Percentiles rank a stretch among this genome's conserved stretches.
These are phyloP conservation scores for Chorisops tibialis DNA, from an alignment of 2,888 invertebrate species.

Conservation along the genomic window DNA sequence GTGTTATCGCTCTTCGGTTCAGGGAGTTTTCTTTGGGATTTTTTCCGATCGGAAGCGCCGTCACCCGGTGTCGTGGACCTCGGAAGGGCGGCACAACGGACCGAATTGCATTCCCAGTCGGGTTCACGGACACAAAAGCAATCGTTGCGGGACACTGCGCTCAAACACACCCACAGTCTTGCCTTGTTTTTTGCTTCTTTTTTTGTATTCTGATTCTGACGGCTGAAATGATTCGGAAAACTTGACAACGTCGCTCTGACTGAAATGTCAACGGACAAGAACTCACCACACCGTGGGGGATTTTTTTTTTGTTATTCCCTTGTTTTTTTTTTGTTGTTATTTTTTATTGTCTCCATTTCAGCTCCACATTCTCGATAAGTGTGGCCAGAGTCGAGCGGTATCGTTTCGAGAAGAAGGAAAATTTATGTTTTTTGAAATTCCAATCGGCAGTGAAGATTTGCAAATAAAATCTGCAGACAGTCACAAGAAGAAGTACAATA, in stretches of 20 bases:
- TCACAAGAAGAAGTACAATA: too few species aligned
- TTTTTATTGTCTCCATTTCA: not conserved
- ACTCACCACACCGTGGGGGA: conserved; percentile 28
- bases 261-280: conserved; percentile 29
- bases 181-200: not conserved
- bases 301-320: conserved; percentile 17
- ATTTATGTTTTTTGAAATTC: too few species aligned
- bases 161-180: conserved; percentile 17
- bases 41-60: too few species aligned
- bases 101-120: conserved; percentile 27
- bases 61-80: conserved; percentile 9
- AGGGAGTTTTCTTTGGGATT: too few species aligned
- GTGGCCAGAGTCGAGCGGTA: too few species aligned
- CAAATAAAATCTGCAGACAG: too few species aligned
- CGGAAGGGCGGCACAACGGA: conserved; percentile 10
- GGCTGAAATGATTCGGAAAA: conserved; percentile 17
- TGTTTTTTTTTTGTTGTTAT: conserved; percentile 21
- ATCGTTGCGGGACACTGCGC: conserved; percentile 2
- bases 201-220: conserved; percentile 4
- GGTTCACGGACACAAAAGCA: conserved; percentile 10
- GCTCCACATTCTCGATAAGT: not conserved
- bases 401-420: too few species aligned
- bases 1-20: too few species aligned
- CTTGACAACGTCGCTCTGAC: conserved; percentile 25
- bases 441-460: too few species aligned